Conservation (phyloP, 2,113 vertebrate species). For the Coptodon rendalli region DNA sequence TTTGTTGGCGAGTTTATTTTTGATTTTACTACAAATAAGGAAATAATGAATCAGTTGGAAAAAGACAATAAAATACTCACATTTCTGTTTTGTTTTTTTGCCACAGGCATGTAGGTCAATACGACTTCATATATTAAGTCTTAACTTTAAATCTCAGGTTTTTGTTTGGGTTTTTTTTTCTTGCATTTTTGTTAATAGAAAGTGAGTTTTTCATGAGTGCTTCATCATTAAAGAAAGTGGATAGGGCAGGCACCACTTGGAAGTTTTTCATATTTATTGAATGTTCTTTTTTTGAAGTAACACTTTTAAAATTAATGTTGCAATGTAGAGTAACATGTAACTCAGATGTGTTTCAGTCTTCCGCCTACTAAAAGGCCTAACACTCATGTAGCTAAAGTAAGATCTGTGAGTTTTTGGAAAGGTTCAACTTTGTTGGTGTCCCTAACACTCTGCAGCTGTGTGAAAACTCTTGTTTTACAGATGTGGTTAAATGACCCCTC, state of each 20-base stretch:
- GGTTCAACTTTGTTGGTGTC: conserved; percentile 36
- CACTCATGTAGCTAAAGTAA: neutral
- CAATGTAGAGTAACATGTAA: neutral
- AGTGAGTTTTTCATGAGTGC: neutral
- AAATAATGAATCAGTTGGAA: neutral
- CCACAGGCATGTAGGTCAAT: neutral
- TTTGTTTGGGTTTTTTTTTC: neutral
- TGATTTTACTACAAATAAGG: neutral
- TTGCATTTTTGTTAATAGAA: neutral
- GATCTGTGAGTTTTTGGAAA: neutral
- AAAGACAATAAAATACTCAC: neutral
- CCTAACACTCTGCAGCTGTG: conserved; percentile 56
- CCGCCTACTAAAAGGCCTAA: neutral
- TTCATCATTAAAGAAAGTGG: conserved; percentile 2
- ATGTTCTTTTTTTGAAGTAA: neutral
- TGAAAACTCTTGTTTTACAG: conserved; percentile 66
- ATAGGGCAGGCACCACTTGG: conserved; percentile 57
- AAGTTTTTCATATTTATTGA: neutral
- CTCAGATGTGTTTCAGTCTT: neutral
- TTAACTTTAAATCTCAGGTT: neutral
- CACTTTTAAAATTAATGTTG: neutral
- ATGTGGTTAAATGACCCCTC: conserved; percentile 57
- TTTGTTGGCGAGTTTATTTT: neutral
- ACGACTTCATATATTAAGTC: neutral
- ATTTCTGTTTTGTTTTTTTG: neutral